phyloP scores from a whole-genome alignment of 2,888 invertebrate species.

The Ptilodon capucinus region DNA sequence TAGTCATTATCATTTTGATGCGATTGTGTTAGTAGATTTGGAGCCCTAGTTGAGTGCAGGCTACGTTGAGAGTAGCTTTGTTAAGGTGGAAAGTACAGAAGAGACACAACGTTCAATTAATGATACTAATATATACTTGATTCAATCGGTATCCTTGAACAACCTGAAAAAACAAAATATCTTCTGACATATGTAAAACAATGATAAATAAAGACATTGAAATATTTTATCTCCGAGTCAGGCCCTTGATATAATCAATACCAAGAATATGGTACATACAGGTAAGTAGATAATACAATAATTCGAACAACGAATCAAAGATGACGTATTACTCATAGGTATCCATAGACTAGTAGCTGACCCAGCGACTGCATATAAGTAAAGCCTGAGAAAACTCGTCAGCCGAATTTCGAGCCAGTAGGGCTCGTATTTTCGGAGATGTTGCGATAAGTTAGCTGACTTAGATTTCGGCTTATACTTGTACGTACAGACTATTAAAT shows the following conservation, averaged over 20 bases:
- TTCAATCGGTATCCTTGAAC: slow-evolving; percentile 67
- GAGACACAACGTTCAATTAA: slow-evolving; percentile 37
- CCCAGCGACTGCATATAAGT: too few relatives aligned
- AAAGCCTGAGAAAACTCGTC: too few relatives aligned
- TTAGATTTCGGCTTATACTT: too few relatives aligned
- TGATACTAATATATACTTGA: slow-evolving; percentile 70
- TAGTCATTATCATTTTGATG: not conserved
- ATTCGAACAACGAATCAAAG: not conserved
- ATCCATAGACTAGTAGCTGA: too few relatives aligned
- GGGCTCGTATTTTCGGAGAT: too few relatives aligned
- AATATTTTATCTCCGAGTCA: slow-evolving; percentile 14
- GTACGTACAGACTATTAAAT: too few relatives aligned
- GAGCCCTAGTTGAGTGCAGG: too few relatives aligned
- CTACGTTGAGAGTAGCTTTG: slow-evolving; percentile 58
- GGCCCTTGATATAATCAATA: slow-evolving; percentile 10
- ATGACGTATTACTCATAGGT: not conserved
- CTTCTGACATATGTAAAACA: slow-evolving; percentile 26
- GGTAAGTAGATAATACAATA: too few relatives aligned
- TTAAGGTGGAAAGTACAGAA: slow-evolving; percentile 22
- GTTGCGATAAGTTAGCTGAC: too few relatives aligned
- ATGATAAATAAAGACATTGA: slow-evolving; percentile 12
- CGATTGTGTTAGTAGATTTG: too few relatives aligned
- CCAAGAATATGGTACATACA: slow-evolving; percentile 15
- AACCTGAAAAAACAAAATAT: slow-evolving; percentile 67
- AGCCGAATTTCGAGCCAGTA: too few relatives aligned